Conservation (phyloP, 1,140 invertebrate genomes). For the Gonatopus flavifemur region DNA sequence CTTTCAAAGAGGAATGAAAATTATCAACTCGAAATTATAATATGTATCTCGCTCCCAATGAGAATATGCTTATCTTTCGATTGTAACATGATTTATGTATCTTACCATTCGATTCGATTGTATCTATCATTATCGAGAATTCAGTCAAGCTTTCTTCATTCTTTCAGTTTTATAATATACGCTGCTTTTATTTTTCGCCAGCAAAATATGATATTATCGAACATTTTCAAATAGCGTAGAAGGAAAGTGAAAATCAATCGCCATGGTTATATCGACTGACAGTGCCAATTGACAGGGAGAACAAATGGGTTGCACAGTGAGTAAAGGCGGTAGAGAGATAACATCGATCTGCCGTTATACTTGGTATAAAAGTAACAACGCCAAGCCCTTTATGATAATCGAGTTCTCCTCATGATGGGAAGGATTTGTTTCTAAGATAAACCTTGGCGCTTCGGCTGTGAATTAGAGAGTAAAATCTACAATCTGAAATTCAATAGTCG, state of each 20-base stretch:
- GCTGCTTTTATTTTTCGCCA: no score
- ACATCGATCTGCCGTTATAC: conserved; percentile 30
- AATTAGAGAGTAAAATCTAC: conserved; percentile 43
- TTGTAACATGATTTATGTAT: no score
- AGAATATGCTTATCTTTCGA: no score
- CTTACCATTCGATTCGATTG: no score
- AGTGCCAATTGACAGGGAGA: conserved; percentile 41
- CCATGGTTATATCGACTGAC: conserved; percentile 32
- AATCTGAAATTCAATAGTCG: conserved; percentile 48
- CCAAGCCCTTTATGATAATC: conserved; percentile 41
- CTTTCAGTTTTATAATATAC: no score
- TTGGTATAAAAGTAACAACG: conserved; percentile 18
- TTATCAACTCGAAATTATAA: not conserved
- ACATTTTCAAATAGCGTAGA: no score
- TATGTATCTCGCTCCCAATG: no score
- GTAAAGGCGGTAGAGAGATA: conserved; percentile 36
- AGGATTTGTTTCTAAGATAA: conserved; percentile 46
- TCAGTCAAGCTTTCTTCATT: no score
- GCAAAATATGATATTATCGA: no score
- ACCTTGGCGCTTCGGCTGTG: conserved; percentile 32
- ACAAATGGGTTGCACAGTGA: conserved; percentile 38
- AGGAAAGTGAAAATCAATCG: conserved; percentile 23
- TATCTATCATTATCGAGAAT: no score
- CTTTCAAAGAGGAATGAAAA: not conserved
- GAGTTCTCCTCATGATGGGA: conserved; percentile 31